Conservation (phyloP, 2,888 invertebrate species). For the Neoscelio sp. region DNA sequence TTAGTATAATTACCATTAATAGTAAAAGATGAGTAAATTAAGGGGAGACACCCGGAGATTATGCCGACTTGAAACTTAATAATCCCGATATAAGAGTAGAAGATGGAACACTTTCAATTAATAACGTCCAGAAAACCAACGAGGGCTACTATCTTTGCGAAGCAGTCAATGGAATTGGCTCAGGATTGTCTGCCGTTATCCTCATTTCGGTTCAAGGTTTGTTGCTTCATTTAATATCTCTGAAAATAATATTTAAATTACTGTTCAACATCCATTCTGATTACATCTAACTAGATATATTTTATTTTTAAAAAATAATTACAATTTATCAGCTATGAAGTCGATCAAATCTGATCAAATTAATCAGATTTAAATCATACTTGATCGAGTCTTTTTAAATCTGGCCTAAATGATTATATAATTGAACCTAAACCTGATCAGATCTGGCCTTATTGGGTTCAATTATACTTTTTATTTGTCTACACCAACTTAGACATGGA, state of each 20-base stretch:
- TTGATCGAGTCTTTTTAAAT: too few relatives aligned
- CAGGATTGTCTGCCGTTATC: slow-evolving; percentile 96
- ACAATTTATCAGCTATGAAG: too few relatives aligned
- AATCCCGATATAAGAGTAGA: slow-evolving; percentile 96
- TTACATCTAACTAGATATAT: background rate
- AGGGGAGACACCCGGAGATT: slow-evolving; percentile 96
- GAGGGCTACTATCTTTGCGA: slow-evolving; percentile 98
- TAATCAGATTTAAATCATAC: too few relatives aligned
- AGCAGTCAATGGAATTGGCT: slow-evolving; percentile 97
- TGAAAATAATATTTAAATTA: slow-evolving; percentile 11
- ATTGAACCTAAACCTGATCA: too few relatives aligned
- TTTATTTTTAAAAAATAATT: too few relatives aligned
- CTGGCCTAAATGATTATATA: too few relatives aligned
- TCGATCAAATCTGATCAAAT: too few relatives aligned
- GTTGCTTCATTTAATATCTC: background rate
- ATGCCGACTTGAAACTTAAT: slow-evolving; percentile 95
- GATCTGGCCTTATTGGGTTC: too few relatives aligned
- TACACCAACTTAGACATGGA: too few relatives aligned
- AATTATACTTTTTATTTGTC: too few relatives aligned
- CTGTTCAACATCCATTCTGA: slow-evolving; percentile 13
- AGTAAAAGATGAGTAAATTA: slow-evolving; percentile 5
- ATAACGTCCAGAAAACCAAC: slow-evolving; percentile 96
- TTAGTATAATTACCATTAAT: slow-evolving; percentile 9
- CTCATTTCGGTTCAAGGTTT: slow-evolving; percentile 96
- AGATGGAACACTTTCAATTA: slow-evolving; percentile 95